These are phyloP conservation scores for Centropus unirufus DNA, from an alignment of 2,113 vertebrate genomes.

Conservation along the genomic window DNA sequence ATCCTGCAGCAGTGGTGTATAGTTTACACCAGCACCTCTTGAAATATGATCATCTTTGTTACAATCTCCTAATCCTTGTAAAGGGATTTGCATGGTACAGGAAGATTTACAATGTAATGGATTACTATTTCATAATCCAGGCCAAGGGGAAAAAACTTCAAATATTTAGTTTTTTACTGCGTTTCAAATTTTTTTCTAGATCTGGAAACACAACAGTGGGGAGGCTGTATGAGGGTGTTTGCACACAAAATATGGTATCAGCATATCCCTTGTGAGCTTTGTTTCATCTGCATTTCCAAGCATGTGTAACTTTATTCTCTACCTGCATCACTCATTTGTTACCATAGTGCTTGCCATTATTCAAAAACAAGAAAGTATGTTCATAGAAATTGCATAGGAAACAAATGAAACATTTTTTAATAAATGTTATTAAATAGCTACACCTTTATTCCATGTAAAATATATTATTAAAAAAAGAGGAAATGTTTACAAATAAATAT, in stretches of 20 bases:
- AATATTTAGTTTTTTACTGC: background rate
- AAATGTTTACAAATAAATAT: background rate
- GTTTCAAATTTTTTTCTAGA: background rate
- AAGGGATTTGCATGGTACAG: conserved; percentile 71
- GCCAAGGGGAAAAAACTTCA: conserved; percentile 36
- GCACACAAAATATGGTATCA: background rate
- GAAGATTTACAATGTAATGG: conserved; percentile 67
- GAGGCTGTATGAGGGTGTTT: background rate
- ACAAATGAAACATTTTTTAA: conserved; percentile 72
- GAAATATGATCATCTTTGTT: conserved; percentile 59
- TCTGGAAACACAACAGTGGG: background rate
- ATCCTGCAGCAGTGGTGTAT: background rate
- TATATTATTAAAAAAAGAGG: conserved; percentile 38
- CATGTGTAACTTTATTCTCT: conserved; percentile 79
- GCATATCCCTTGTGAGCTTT: fast-evolving
- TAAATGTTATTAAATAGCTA: conserved; percentile 73
- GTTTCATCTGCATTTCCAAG: conserved; percentile 64
- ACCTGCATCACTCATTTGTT: conserved; percentile 74
- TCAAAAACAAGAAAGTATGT: conserved; percentile 74
- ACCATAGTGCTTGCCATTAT: conserved; percentile 71
- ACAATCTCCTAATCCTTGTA: conserved; percentile 58
- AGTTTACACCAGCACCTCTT: background rate
- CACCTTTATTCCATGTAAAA: conserved; percentile 80
- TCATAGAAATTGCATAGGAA: conserved; percentile 51
- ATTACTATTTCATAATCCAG: conserved; percentile 39